A percentile compares a stretch with the other conserved stretches of the same genome.
These are phyloP conservation scores for Oxycera nigricornis DNA, from an alignment of 2,888 invertebrate genomes.

Conservation along the genomic window DNA sequence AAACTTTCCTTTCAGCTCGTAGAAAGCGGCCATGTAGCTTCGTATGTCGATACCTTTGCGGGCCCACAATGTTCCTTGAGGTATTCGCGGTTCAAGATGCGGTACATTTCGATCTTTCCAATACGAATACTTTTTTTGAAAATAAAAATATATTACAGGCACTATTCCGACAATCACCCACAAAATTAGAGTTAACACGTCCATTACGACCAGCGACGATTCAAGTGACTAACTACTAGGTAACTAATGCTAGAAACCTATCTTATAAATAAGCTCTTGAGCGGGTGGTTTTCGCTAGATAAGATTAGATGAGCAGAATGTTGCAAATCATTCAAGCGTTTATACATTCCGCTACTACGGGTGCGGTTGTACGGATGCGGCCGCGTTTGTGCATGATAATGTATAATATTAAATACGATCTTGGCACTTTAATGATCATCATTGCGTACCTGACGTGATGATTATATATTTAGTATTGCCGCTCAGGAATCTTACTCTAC, in stretches of 20 bases:
- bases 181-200: not conserved
- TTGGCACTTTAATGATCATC: no score
- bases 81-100: not conserved
- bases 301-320: no score
- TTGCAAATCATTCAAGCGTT: no score
- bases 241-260: no score
- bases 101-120: slow-evolving; percentile 33
- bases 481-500: no score
- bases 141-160: not conserved
- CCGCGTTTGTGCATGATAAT: no score
- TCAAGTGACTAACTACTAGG: no score
- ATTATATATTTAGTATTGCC: no score
- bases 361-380: not conserved
- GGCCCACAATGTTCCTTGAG: not conserved
- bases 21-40: not conserved
- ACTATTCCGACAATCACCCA: not conserved
- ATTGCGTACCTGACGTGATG: no score
- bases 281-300: no score
- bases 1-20: not conserved
- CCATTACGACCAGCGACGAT: not conserved
- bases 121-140: slow-evolving; percentile 2
- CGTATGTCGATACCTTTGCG: not conserved
- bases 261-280: no score
- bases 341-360: not conserved
- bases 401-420: no score